These are phyloP conservation scores for Exocentrus adspersus DNA, from an alignment of 2,888 invertebrate species.

Conservation along the genomic window DNA sequence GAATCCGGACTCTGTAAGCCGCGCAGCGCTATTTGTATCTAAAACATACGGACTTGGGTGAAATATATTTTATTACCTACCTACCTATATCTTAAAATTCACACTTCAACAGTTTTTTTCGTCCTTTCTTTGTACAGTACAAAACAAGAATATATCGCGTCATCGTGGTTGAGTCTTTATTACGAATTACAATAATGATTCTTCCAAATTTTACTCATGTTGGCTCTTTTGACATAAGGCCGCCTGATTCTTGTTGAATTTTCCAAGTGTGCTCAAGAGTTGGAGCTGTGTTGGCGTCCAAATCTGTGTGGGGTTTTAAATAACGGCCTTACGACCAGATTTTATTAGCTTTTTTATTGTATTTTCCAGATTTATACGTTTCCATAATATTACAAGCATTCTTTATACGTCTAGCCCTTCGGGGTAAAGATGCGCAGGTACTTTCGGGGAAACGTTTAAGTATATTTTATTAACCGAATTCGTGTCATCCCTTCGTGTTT, in stretches of 20 bases:
- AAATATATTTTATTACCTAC: conserved; percentile 50
- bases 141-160: no score
- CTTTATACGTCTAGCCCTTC: no score
- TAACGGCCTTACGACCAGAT: background rate
- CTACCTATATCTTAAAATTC: conserved; percentile 46
- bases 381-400: conserved; percentile 4
- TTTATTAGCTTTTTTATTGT: conserved; percentile 5
- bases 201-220: background rate
- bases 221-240: no score
- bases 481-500: background rate
- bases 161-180: background rate
- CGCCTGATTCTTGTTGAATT: no score
- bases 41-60: conserved; percentile 41
- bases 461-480: conserved; percentile 26
- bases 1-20: conserved; percentile 37
- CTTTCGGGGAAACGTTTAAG: no score
- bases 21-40: conserved; percentile 30
- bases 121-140: conserved; percentile 44
- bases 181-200: no score
- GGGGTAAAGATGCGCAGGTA: no score
- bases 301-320: conserved; percentile 8
- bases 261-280: no score
- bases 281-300: conserved; percentile 15
- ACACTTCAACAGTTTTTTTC: conserved; percentile 49
- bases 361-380: conserved; percentile 8